Base-by-base conservation (phyloP, 2,113 vertebrate species). In the Orthonyx spaldingii region DNA sequence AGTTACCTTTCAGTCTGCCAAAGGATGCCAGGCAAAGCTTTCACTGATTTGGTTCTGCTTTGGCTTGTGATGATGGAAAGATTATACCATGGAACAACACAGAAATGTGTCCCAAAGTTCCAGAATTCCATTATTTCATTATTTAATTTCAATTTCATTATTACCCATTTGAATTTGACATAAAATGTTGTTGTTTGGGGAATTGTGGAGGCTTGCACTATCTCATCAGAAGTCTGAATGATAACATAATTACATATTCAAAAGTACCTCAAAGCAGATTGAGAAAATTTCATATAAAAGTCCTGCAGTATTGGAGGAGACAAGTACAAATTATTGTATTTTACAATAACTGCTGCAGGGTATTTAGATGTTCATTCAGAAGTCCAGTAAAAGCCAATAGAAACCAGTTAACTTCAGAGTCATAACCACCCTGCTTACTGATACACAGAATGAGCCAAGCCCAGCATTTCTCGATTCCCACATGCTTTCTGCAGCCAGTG, bases 11-110 rank as follows among this genome's bases (percentile, higher is more conserved):
- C 61, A 74, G 74, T 60, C 71, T 94, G 83, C 68, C 93, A 81
- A 96, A 93, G 74, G 66, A 94, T 72, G 35, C 53, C 94, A 81
- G 59, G 72, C 61, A 95, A 90, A 94, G 32, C 49, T 93, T 87
- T 76, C 63, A 47, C 47, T 64, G 53, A 82, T 86, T 89, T 71
- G 59, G 80, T 92, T 96, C 94, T 66, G 41, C 84, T 93, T 93
- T 91, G 89, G 71, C 60, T 96, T 66, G 18, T 39, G 56, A 83
- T 83, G 50, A 82, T 70, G 52, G 74, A 76, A 80, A 87, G 50
- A 52, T 83, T 66, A 65, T 5, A 55, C 41, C 23, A 71, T 1
- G 15, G 23, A 80, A 79, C 41, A 71, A 87, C 21, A 69, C 17
- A 14, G 60, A 94, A 91, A 77, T 18, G 21, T 66, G 22, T 69